Base-by-base conservation (phyloP, 2,888 invertebrate species). In the Epinotia ramella region DNA sequence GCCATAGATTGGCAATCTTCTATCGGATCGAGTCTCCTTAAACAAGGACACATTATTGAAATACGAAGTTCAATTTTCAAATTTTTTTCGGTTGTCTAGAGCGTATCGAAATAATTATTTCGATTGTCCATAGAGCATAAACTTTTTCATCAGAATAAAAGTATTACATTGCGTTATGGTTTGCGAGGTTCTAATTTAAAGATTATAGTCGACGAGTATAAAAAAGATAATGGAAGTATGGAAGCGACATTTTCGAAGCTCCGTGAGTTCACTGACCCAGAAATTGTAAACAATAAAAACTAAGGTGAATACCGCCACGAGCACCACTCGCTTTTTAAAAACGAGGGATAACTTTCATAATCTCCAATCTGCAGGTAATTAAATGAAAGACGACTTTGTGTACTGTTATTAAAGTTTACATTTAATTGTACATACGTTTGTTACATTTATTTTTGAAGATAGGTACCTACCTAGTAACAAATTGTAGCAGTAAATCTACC, bases 221-320 rank as follows among this genome's bases (percentile, higher is more conserved):
- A n/a, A n/a, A n/a, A n/a, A n/a, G 70, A 24, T 70, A 74, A 75
- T 71, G 71, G 40, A 59, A 70, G 65, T 67, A 75, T 71, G 71
- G 49, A 59, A 70, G 65, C 71, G 76, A 76, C 76, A 72, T 67
- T 67, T 76, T 62, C 63, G 28, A 67, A 67, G 56, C 57, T 75
- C 49, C 53, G 64, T 62, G 71, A 33, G 76, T 56, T 71, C 66
- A 63, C 28, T 63, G 72, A 76, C 76, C 76, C 57, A 67, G 46
- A 76, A 71, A 75, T 66, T 75, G 75, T 75, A 71, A 75, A 75
- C 70, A 71, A 75, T 71, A 71, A 75, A 73, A 75, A 66, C 69
- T 69, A 46, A 69, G 69, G 69, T 69, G 69, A 69, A 46, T 1
- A 40, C 40, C 69, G 69, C 59, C 59, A 46, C 60, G 46, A 60